Conservation (phyloP, 2,888 invertebrate genomes). For the Digitonthophagus gazella region DNA sequence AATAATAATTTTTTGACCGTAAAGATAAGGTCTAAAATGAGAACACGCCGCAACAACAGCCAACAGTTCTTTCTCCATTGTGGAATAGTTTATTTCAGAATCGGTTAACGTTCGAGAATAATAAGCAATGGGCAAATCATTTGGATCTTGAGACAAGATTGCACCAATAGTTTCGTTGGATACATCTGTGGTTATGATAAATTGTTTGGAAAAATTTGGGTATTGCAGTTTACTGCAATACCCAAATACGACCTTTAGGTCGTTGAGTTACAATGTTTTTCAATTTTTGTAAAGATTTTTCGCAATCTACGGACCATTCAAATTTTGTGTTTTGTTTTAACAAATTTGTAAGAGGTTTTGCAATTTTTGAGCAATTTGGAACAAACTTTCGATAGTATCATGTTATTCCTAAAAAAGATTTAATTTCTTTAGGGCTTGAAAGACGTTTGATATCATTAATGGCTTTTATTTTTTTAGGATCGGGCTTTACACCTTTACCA, state of each 20-base stretch:
- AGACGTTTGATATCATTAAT: no score
- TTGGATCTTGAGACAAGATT: constrained; percentile 18
- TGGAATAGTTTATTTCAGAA: no score
- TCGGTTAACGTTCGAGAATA: constrained; percentile 19
- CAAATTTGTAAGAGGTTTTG: constrained; percentile 22
- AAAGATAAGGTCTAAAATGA: constrained; percentile 23
- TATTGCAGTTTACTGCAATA: constrained; percentile 24
- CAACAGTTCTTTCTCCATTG: constrained; percentile 21
- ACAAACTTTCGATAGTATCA: constrained; percentile 28
- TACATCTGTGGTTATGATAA: constrained; percentile 21
- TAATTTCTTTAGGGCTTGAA: constrained; percentile 23
- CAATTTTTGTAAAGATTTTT: constrained; percentile 19
- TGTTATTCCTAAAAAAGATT: constrained; percentile 24
- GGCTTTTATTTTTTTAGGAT: no score
- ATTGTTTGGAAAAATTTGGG: constrained; percentile 22
- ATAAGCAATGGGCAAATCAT: constrained; percentile 21
- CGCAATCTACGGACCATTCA: constrained; percentile 16
- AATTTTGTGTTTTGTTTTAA: constrained; percentile 23
- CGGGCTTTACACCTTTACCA: background rate
- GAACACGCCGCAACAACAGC: constrained; percentile 17
- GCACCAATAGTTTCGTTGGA: constrained; percentile 19
- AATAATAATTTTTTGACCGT: constrained; percentile 20
- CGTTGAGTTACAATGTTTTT: constrained; percentile 15
- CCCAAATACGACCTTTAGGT: no score
- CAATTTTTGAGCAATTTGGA: constrained; percentile 23